Evolutionary conservation across 92 coral and sea anemone genomes (phyloP), one percentile per base, ranked within the genome.

Genomic region (Zoanthus solanderi): DNA sequence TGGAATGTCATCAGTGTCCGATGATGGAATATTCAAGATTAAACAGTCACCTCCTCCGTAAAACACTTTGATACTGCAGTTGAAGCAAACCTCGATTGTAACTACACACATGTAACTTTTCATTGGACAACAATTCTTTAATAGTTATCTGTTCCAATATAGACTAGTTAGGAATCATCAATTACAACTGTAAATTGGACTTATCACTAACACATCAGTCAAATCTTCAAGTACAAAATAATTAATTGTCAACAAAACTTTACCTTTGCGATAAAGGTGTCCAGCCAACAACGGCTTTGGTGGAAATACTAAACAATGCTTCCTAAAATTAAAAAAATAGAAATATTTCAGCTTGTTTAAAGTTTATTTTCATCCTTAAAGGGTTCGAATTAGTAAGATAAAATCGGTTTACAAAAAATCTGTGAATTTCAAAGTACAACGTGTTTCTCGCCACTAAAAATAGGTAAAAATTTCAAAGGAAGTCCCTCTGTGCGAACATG

Each of bases 201-300:
- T 47, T 47, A 47, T 50, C 56, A 1, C 56, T 3, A 7, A 11
- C 56, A 50, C 9, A 50, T 10, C 11, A 13, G 44, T 18, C 3
- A 16, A 16, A 53, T 16, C 10, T 37, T 56, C 50, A n/a, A n/a
- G 1, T 16, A 63, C 30, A 16, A 23, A 23, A 23, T 56, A 79
- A 2, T 16, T n/a, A 53, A 63, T n/a, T 7, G 56, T n/a, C 50
- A 66, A 37, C 11, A 23, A 60, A 78, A 18, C 18, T 48, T 76
- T 93, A 96, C 98, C 96, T 96, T 80, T 95, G 93, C 3, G 99
- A 97, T 72, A 97, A 91, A 0, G 99, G 90, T 0, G 98, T 97
- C 99, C 99, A 97, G 10, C 98, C 99, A 68, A 97, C 94, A 23
- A 97, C 92, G 32, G 99, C 98, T 84, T 97, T 97, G 15, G 95